Conservation (phyloP, 1,140 invertebrate genomes). For the Leptinotarsa texana region DNA sequence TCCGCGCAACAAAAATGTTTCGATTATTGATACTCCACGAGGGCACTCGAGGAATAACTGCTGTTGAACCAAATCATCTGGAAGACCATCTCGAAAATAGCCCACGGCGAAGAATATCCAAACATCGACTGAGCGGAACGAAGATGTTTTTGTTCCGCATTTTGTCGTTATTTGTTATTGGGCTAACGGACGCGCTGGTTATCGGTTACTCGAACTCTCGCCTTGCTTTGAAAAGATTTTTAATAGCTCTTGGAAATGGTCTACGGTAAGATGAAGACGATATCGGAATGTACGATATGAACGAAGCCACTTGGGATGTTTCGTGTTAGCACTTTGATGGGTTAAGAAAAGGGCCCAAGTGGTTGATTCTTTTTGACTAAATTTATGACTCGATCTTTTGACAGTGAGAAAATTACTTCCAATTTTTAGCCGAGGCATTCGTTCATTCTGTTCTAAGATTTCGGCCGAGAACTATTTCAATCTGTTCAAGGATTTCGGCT, state of each 20-base stretch:
- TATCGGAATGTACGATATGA: no score
- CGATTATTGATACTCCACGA: background rate
- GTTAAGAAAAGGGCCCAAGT: no score
- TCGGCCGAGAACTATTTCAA: no score
- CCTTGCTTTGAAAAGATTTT: background rate
- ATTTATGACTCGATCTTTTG: no score
- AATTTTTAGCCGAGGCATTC: no score
- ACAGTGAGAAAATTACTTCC: no score
- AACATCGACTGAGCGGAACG: conserved; percentile 1
- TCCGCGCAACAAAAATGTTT: background rate
- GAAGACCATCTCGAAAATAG: background rate
- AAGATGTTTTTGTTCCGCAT: background rate
- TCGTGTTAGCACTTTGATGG: no score
- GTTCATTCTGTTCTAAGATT: no score
- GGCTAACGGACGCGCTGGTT: background rate
- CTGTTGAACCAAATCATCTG: background rate
- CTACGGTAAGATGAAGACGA: no score
- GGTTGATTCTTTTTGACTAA: no score
- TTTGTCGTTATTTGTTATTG: background rate
- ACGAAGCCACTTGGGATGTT: no score
- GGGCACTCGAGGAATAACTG: background rate
- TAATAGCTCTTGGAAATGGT: background rate
- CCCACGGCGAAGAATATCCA: background rate
- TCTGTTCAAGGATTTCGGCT: no score
- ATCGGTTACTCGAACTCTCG: conserved; percentile 2